Evolutionary conservation across 2,888 invertebrate species (phyloP), one percentile per base, ranked within the genome.

Genomic region (Chloromyia formosa): DNA sequence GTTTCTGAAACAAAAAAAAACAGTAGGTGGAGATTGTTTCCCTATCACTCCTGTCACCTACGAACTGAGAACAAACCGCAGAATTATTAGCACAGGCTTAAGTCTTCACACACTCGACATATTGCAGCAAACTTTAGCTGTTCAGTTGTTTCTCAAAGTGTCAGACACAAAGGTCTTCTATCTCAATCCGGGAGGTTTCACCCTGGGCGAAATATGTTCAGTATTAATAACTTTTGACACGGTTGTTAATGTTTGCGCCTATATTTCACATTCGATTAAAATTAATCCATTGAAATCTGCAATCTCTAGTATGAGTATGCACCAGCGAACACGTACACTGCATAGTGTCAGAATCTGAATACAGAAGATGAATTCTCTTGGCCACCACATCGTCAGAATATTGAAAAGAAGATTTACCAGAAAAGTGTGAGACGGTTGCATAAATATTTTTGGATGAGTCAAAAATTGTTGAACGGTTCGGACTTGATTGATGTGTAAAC

Each of bases 371-470:
- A 35, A 49, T 12, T 3, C 16, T 66, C 49, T 66, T 66, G 49
- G 49, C 66, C 49, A 20, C 10, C 49, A 20, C 16, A 18, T 16
- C 45, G 20, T 45, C 20, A 16, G n/a, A 49, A 9, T 66, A 49
- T 16, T 14, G 66, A 66, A 49, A 62, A 40, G 35, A 35, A 40
- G 27, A 35, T 35, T 40, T 40, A 62, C 16, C 12, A 20, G 66
- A n/a, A 27, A 66, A 66, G 49, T 66, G n/a, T 66, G 66, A 66
- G 66, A 45, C 23, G 22, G 7, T 49, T 49, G 49, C 49, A 12
- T 49, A 66, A 49, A 66, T 66, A 66, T 66, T 66, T 66, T 66
- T 16, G n/a, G 66, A 66, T 66, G 66, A 66, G 45, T 66, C 66
- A 66, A 66, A 45, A 66, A 20, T 18, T 22, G 27, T 20, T 16